Evolutionary conservation across 2,888 invertebrate species (phyloP), one percentile per base, ranked within the genome.

Genomic region (Drosophila rubida): DNA sequence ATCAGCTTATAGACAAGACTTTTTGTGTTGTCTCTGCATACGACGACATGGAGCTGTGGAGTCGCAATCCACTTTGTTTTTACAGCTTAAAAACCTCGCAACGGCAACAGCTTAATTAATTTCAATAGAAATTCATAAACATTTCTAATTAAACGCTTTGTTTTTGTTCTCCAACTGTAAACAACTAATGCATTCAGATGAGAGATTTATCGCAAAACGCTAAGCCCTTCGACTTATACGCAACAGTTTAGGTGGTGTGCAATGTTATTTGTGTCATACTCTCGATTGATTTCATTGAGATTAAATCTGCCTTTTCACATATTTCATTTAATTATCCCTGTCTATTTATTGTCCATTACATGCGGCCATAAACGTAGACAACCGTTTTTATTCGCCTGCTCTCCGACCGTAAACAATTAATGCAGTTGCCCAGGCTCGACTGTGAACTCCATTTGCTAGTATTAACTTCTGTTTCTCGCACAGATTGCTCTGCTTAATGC

Each of bases 1-100:
- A 77, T 67, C 58, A 62, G 74, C 66, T 74, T 72, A 73, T 58
- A 39, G 39, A 58, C 42, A 67, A 66, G 54, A 50, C 39, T 58
- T 67, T 53, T 53, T 53, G 41, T 41, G 51, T 51, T 41, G 50
- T 39, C 16, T 51, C 14, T 50, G 37, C 35, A 14, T 11, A 14
- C 23, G 32, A 6, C 14, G 30, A 1, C 2, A 13, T n/a, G 13
- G 5, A 11, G 5, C 25, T 25, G 25, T 25, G 25, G 25, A 25
- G 6, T 25, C 9, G 27, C 4, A 5, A 11, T 35, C 16, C 19
- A 16, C 41, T 35, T 22, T 59, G 51, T 51, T 44, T 35, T n/a
- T n/a, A 30, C 35, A 45, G 60, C 60, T 37, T 53, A 53, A 44
- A 44, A 44, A 25, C 44, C 44, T 22, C 37, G 32, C n/a, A 32